phyloP scores from a whole-genome alignment of 2,113 vertebrate genomes.

The Cebus imitator region DNA sequence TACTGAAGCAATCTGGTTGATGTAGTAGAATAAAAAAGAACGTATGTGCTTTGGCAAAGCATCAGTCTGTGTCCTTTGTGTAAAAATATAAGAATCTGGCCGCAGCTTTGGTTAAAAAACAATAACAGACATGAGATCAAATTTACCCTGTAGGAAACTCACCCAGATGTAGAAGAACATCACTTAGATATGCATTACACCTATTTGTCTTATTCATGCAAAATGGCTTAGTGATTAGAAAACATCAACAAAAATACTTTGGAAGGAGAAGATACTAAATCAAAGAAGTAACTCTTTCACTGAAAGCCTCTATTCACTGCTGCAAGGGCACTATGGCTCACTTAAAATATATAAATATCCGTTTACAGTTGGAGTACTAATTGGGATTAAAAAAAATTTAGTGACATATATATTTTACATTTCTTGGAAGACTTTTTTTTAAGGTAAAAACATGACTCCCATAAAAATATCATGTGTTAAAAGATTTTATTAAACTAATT shows the following conservation, averaged over 20 bases:
- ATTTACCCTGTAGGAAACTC: not conserved
- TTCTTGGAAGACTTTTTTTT: not conserved
- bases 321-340: accelerated
- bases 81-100: too few species aligned
- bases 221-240: not conserved
- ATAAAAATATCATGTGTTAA: not conserved
- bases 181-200: not conserved
- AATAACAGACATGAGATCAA: not conserved
- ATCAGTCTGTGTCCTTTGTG: not conserved
- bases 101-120: not conserved
- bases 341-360: not conserved
- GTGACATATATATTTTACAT: not conserved
- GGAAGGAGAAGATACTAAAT: not conserved
- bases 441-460: not conserved
- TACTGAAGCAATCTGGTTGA: accelerated
- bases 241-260: not conserved
- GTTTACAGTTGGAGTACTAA: not conserved
- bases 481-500: not conserved
- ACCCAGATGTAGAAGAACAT: accelerated
- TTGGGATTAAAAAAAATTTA: not conserved
- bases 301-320: not conserved
- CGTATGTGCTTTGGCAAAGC: accelerated
- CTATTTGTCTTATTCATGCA: not conserved
- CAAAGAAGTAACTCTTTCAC: not conserved
- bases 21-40: not conserved